Evolutionary conservation across 2,797 vertebrate genomes (phyloP).

Genomic region (Helicolenus hilgendorfi): DNA sequence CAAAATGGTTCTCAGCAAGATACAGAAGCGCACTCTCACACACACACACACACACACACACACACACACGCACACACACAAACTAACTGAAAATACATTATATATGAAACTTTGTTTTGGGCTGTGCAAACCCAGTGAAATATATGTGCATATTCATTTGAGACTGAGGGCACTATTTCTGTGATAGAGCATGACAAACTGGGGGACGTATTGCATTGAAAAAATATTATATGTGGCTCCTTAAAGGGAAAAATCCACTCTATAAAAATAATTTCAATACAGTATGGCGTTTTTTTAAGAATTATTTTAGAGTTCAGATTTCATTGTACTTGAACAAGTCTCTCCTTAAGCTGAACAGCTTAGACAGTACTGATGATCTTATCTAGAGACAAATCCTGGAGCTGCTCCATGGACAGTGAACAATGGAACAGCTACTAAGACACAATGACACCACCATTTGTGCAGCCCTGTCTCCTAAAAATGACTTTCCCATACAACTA

Average conservation of each 20-base stretch:
- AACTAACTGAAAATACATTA: background rate
- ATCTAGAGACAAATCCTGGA: background rate
- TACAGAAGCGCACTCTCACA: background rate
- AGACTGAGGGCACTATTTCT: background rate
- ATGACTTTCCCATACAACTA: too few species aligned
- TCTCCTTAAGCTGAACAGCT: background rate
- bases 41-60: background rate
- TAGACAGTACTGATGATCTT: background rate
- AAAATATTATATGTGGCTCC: background rate
- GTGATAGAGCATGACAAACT: slow-evolving; percentile 19
- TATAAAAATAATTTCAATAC: background rate
- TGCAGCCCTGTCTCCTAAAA: too few species aligned
- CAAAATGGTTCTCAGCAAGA: background rate
- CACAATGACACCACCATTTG: background rate
- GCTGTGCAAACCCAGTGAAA: slow-evolving; percentile 1
- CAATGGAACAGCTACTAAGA: background rate
- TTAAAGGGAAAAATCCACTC: background rate
- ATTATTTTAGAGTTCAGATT: background rate
- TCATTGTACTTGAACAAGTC: background rate
- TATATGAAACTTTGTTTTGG: slow-evolving; percentile 1
- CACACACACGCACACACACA: background rate
- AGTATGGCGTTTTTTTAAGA: background rate
- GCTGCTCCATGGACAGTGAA: background rate
- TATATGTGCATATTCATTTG: slow-evolving; percentile 36
- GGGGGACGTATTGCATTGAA: background rate